Evolutionary conservation across 1,140 invertebrate species (phyloP), one percentile per base, ranked within the genome.

Genomic region (Heterodera carotae): DNA sequence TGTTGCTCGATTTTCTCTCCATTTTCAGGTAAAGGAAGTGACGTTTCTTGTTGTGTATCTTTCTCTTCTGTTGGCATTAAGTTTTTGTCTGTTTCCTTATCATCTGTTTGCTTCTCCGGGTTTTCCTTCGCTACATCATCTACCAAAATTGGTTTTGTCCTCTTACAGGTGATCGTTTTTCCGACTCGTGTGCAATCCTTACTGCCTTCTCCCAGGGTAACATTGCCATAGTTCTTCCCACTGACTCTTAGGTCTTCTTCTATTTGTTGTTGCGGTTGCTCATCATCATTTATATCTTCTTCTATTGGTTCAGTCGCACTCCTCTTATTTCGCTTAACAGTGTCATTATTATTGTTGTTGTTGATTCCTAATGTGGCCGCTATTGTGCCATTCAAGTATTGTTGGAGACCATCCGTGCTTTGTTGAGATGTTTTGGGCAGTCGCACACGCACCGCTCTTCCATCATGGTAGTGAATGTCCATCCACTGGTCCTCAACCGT

Each of bases 181-280:
- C 36, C 36, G 18, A 18, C 15, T 72, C 8, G 10, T 68, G 33
- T 71, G 27, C 29, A 29, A 8, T 18, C 72, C 10, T 7, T 22
- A 18, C 60, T 74, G 12, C 29, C 72, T 8, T 25, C 72, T n/a
- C n/a, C n/a, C n/a, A n/a, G n/a, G n/a, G n/a, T n/a, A n/a, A 43
- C 12, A 43, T 6, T 43, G 2, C 2, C 39, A 43, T 6, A 8
- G 0, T 43, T 2, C 6, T 0, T 43, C 2, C n/a, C n/a, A n/a
- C n/a, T n/a, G n/a, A n/a, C n/a, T 43, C 2, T 43, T 43, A n/a
- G n/a, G n/a, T 25, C 5, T 71, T 12, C 39, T 6, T 33, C 69
- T 33, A 48, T 64, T 71, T n/a, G 31, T 62, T 67, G 12, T 29
- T 71, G 31, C 31, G 0, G 72, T 29, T n/a, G 73, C 15, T 1